Conservation (phyloP, 2,113 vertebrate species). For the Dendropsophus ebraccatus region DNA sequence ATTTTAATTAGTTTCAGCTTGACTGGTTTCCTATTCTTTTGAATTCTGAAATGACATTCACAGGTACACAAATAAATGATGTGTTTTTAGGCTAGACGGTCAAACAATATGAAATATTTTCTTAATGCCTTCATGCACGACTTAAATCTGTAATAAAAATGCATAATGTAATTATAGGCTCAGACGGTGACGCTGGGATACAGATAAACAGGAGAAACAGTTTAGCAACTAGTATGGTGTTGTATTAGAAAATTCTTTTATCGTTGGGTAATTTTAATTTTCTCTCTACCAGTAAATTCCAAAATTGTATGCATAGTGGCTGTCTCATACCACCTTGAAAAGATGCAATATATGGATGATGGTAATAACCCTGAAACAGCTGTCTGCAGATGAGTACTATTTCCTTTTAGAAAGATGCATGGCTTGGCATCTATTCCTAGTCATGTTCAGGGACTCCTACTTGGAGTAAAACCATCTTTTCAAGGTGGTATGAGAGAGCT, state of each 20-base stretch:
- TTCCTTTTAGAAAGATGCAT: too few relatives aligned
- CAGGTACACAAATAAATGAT: conserved; percentile 41
- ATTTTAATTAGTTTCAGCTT: conserved; percentile 58
- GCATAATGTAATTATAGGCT: background rate
- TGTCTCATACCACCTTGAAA: too few relatives aligned
- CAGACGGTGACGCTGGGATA: background rate
- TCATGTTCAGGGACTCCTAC: too few relatives aligned
- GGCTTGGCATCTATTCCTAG: too few relatives aligned
- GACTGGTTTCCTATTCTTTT: conserved; percentile 44
- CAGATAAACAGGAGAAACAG: background rate
- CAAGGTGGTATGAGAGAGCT: too few relatives aligned
- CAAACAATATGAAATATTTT: conserved; percentile 28
- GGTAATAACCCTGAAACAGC: too few relatives aligned
- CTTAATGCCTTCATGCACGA: conserved; percentile 14
- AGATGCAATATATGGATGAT: too few relatives aligned
- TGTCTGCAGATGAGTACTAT: too few relatives aligned
- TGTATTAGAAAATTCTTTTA: background rate
- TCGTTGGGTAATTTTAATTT: background rate
- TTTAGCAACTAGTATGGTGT: background rate
- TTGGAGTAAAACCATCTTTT: too few relatives aligned
- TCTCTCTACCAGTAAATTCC: background rate
- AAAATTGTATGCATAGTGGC: too few relatives aligned
- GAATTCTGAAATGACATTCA: conserved; percentile 44
- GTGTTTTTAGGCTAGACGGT: conserved; percentile 23
- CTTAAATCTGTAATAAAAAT: conserved; percentile 29